Percentiles rank a stretch among this genome's conserved stretches.
Conservation (phyloP, 2,888 invertebrate genomes). For the Polia nebulosa region DNA sequence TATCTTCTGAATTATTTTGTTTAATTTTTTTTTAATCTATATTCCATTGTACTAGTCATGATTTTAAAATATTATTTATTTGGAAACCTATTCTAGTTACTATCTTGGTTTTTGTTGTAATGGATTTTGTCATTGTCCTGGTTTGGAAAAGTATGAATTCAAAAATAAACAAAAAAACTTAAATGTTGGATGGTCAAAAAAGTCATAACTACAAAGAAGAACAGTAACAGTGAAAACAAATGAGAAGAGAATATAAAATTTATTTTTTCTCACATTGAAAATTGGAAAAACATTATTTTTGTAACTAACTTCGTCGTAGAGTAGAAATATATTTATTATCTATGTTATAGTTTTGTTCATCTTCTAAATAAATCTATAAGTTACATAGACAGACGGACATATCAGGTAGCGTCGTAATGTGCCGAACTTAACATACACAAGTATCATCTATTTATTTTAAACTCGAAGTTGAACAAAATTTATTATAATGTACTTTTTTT, state of each 20-base stretch:
- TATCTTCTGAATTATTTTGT: conserved; percentile 6
- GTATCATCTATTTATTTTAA: conserved; percentile 65
- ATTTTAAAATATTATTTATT: conserved; percentile 10
- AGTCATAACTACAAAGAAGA: conserved; percentile 5
- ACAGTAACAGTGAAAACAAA: conserved; percentile 30
- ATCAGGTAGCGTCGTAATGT: conserved; percentile 77
- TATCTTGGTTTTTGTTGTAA: conserved; percentile 14
- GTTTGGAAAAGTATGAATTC: neutral
- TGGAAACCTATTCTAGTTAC: conserved; percentile 12
- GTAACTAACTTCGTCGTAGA: conserved; percentile 44
- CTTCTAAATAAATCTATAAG: conserved; percentile 68
- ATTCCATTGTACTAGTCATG: conserved; percentile 34
- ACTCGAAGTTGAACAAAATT: conserved; percentile 77
- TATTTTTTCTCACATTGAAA: conserved; percentile 36
- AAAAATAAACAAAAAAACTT: neutral
- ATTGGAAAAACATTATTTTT: conserved; percentile 56
- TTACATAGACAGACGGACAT: conserved; percentile 69
- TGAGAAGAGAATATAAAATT: conserved; percentile 5
- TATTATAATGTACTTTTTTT: conserved; percentile 46
- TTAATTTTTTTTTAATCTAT: conserved; percentile 4
- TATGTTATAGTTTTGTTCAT: conserved; percentile 78
- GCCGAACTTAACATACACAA: conserved; percentile 65
- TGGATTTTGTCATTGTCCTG: neutral
- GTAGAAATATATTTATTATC: conserved; percentile 32
- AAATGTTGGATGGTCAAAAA: conserved; percentile 10